Conservation (phyloP, 2,888 invertebrate genomes). For the Julus scandinavius region DNA sequence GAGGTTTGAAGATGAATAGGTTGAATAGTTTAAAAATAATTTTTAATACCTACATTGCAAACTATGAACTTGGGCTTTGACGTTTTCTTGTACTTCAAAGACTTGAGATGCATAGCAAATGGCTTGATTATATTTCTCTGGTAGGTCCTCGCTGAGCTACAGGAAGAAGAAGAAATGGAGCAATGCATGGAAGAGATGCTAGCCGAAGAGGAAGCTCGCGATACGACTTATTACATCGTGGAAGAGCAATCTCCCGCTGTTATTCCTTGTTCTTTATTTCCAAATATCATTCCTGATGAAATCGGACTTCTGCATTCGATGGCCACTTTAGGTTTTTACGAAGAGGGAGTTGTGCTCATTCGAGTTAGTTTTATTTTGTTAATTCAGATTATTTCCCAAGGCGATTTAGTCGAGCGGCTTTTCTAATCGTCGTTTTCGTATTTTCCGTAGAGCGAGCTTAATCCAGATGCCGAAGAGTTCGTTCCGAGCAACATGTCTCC, state of each 20-base stretch:
- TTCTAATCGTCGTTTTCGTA: not conserved
- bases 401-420: not conserved
- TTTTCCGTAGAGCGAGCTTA: constrained; percentile 55
- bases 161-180: constrained; percentile 58
- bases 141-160: constrained; percentile 58
- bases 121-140: not conserved
- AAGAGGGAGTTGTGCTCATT: constrained; percentile 45
- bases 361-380: constrained; percentile 8
- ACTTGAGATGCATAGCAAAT: too few relatives aligned
- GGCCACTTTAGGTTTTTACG: constrained; percentile 49
- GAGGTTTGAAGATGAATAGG: too few relatives aligned
- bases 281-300: constrained; percentile 36
- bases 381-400: not conserved
- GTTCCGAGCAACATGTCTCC: constrained; percentile 52
- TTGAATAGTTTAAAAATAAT: too few relatives aligned
- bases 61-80: too few relatives aligned
- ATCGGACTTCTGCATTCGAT: not conserved
- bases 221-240: constrained; percentile 57
- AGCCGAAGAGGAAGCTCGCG: constrained; percentile 58
- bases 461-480: constrained; percentile 58
- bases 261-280: constrained; percentile 37
- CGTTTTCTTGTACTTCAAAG: too few relatives aligned
- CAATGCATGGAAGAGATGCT: constrained; percentile 58
- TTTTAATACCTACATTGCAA: too few relatives aligned
- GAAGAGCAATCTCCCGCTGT: constrained; percentile 47